These are phyloP conservation scores for Poeciliopsis retropinna DNA, from an alignment of 2,113 vertebrate species.

Conservation along the genomic window DNA sequence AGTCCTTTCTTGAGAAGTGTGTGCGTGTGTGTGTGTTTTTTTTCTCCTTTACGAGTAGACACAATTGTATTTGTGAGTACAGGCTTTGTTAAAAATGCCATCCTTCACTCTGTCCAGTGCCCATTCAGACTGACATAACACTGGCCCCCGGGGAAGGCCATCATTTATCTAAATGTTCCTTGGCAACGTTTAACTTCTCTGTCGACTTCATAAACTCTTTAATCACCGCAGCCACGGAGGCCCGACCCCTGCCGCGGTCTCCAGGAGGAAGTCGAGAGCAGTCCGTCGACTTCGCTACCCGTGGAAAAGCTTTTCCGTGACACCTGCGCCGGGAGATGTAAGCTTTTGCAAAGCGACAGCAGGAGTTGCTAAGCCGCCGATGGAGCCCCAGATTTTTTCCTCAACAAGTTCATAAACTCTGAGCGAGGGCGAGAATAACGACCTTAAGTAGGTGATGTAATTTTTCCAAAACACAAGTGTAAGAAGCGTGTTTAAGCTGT, in stretches of 20 bases:
- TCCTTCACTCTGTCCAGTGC: conserved; percentile 65
- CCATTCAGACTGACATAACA: conserved; percentile 75
- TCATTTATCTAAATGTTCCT: conserved; percentile 72
- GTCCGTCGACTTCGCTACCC: conserved; percentile 66
- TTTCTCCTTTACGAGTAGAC: conserved; percentile 40
- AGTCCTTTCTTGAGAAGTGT: conserved; percentile 42
- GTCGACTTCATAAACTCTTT: conserved; percentile 70
- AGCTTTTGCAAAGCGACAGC: conserved; percentile 54
- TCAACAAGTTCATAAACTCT: conserved; percentile 64
- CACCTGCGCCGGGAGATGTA: conserved; percentile 65
- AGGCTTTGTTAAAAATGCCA: conserved; percentile 69
- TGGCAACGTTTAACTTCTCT: conserved; percentile 66
- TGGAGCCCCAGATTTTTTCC: conserved; percentile 56
- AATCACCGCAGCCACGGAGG: conserved; percentile 55
- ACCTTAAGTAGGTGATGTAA: conserved; percentile 56
- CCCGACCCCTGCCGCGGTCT: conserved; percentile 67
- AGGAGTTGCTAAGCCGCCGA: conserved; percentile 45
- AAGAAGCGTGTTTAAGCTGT: neutral
- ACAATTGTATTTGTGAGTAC: conserved; percentile 66
- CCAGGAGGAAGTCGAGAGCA: conserved; percentile 70
- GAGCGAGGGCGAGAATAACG: conserved; percentile 66
- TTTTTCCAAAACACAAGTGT: conserved; percentile 58
- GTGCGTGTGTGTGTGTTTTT: conserved; percentile 16
- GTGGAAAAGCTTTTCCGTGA: conserved; percentile 69
- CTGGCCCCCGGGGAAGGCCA: conserved; percentile 61